Percentiles rank a stretch among this genome's conserved stretches.
Evolutionary conservation across 2,888 invertebrate genomes (phyloP).

Genomic region (Mallateleia sp.): DNA sequence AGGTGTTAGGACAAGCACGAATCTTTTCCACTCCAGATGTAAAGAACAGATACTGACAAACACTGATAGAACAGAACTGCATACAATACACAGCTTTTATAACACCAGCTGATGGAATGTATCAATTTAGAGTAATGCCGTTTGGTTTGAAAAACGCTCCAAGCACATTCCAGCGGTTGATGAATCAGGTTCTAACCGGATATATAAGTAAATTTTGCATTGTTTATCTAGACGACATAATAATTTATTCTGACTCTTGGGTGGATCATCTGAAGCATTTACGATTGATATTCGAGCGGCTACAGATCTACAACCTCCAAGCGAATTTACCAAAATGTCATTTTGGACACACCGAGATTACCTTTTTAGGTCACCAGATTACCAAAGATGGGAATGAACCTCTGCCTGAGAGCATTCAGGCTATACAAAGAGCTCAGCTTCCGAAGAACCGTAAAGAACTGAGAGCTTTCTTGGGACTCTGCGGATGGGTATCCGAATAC

Average conservation of each 20-base stretch:
- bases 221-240: slow-evolving; percentile 84
- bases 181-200: slow-evolving; percentile 79
- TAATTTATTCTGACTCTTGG: slow-evolving; percentile 76
- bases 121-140: slow-evolving; percentile 83
- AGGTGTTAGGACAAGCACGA: slow-evolving; percentile 74
- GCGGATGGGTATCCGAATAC: slow-evolving; percentile 14
- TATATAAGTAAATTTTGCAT: slow-evolving; percentile 73
- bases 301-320: slow-evolving; percentile 29
- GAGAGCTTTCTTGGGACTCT: neutral
- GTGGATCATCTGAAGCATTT: slow-evolving; percentile 79
- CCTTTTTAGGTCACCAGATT: slow-evolving; percentile 23
- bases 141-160: slow-evolving; percentile 83
- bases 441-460: neutral
- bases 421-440: neutral
- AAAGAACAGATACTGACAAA: slow-evolving; percentile 85
- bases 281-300: slow-evolving; percentile 70
- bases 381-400: neutral
- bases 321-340: slow-evolving; percentile 3
- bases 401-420: slow-evolving; percentile 6
- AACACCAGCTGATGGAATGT: slow-evolving; percentile 81
- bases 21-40: slow-evolving; percentile 84
- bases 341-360: slow-evolving; percentile 8
- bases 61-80: slow-evolving; percentile 78
- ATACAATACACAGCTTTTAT: slow-evolving; percentile 82
- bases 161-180: slow-evolving; percentile 83